Evolutionary conservation across 1,140 invertebrate species (phyloP).

Genomic region (Drosophila rufa): DNA sequence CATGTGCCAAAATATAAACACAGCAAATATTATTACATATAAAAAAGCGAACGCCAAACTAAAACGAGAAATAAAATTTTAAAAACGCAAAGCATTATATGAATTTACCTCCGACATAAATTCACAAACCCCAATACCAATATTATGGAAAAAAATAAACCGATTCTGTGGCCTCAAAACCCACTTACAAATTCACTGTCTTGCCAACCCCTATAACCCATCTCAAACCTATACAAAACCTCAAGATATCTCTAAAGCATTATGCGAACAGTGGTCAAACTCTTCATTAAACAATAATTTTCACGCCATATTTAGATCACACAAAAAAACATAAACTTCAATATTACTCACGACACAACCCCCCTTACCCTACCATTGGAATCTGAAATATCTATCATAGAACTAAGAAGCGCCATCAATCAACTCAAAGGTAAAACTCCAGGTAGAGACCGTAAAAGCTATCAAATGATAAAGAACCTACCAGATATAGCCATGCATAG

Average conservation of each 20-base stretch:
- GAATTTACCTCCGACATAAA: too few species aligned
- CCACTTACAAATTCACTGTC: neutral
- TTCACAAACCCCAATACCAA: too few species aligned
- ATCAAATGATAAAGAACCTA: too few species aligned
- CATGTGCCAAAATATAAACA: neutral
- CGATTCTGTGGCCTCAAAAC: slow-evolving; percentile 12
- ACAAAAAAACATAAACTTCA: slow-evolving; percentile 4
- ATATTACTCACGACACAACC: neutral
- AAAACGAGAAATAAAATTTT: too few species aligned
- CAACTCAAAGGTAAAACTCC: neutral
- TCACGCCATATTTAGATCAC: neutral
- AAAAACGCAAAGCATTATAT: too few species aligned
- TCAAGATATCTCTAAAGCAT: slow-evolving; percentile 9
- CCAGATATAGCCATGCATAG: neutral
- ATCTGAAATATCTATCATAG: neutral
- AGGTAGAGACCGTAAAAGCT: too few species aligned
- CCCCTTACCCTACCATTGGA: neutral
- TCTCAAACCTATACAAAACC: slow-evolving; percentile 8
- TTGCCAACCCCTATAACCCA: neutral
- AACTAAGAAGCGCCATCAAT: too few species aligned
- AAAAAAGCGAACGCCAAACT: too few species aligned
- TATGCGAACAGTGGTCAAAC: slow-evolving; percentile 12
- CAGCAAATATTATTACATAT: too few species aligned
- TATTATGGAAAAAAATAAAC: neutral
- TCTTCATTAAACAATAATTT: slow-evolving; percentile 13